Evolutionary conservation across 1,140 invertebrate genomes (phyloP), one percentile per base, ranked within the genome.

Genomic region (Penaeus chinensis): DNA sequence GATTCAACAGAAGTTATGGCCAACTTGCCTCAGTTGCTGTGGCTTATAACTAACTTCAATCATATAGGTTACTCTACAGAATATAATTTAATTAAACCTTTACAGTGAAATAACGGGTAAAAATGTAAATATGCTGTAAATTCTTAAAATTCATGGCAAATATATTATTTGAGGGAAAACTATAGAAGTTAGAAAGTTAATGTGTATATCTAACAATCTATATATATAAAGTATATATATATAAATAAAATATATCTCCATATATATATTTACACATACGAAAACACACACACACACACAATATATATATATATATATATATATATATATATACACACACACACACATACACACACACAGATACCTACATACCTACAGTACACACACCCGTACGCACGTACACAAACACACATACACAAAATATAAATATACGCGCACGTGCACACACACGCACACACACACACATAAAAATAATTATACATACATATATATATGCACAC

Each of bases 401-500:
- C 22, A 69, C 3, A 69, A 0, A 69, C 8, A 8, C 18, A 66
- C 18, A 66, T 22, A 20, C 18, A 7, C 24, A 66, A 11, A 20
- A 69, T 18, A 69, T 13, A 1, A 2, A 13, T 22, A 22, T 22
- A 22, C 22, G 20, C 22, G 22, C 22, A 69, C 22, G 2, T 11
- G 1, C 20, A 69, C 22, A 69, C 22, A 69, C 3, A 69, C 22
- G 22, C 8, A 8, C 18, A 66, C 18, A 66, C 8, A 22, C 18
- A 10, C 27, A 66, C 1, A 22, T 22, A 24, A 7, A 3, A 71
- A 71, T 69, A 69, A n/a, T 8, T 69, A 69, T 69, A 13, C 13
- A 69, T 69, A 69, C 13, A 71, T 71, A 71, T 71, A 71, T 71
- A 71, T 71, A 71, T 71, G 24, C 24, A 71, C 24, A n/a, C 24